Base-by-base conservation (phyloP, 92 coral and sea anemone genomes). In the Virgularia gustaviana region DNA sequence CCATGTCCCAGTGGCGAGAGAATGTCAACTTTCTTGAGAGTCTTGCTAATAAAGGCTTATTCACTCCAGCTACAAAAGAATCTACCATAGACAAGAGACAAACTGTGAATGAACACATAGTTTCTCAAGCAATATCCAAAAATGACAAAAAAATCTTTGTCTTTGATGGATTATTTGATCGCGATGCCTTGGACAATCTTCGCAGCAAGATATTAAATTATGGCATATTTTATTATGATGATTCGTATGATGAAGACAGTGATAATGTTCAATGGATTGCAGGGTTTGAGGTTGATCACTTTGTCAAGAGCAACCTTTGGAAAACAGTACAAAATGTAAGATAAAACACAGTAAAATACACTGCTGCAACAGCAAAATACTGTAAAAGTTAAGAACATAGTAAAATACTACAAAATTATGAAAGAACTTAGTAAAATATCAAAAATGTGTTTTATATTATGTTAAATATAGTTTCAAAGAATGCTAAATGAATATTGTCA, bases 211-310 rank as follows among this genome's bases (percentile, higher is more conserved):
- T 94, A 8, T 74, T 94, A 29, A 94, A 85, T 22, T 83, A 89
- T 80, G 99, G 99, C 9, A 75, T 82, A 5, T 94, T 89, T 72
- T 94, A 87, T 72, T 94, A 88, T 61, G 99, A 94, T 39, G 99
- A 94, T 44, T 84, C 90, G 30, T 92, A 90, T 62, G 90, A 84
- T 9, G 70, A 36, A 10, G 90, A 83, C 18, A 89, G 94, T 70
- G 99, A 94, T 66, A 94, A 94, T 80, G 99, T 94, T 9, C 99
- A 94, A 54, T 94, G 99, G 99, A 94, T 94, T 38, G 99, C 99
- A 0, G 99, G 90, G 1, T 94, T 94, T 71, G 47, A 89, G 34
- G 58, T 94, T 47, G 89, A 89, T 65, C 78, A 72, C 13, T 94
- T 82, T 79, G 79, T 94, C 33, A 66, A 83, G 31, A 87, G 99